Conservation (phyloP, 2,888 invertebrate genomes). For the Teinopalpus imperialis region DNA sequence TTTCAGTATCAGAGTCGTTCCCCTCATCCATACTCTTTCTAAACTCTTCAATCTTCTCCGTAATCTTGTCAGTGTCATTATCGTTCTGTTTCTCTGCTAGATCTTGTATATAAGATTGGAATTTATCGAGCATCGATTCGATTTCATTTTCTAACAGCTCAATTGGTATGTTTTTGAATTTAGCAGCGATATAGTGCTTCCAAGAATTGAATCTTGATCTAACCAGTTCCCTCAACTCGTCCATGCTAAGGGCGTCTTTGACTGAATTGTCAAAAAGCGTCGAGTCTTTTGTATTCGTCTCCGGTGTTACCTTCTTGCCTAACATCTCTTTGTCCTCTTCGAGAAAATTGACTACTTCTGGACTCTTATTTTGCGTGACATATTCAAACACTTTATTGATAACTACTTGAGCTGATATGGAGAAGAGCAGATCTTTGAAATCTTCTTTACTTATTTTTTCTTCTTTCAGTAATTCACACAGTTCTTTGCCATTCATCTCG, state of each 20-base stretch:
- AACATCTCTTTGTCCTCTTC: constrained; percentile 55
- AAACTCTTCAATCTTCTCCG: constrained; percentile 58
- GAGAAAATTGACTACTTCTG: constrained; percentile 56
- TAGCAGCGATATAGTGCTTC: constrained; percentile 60
- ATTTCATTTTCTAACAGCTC: constrained; percentile 63
- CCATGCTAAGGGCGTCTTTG: constrained; percentile 64
- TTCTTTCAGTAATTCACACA: constrained; percentile 56
- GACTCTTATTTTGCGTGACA: constrained; percentile 58
- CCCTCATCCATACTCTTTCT: constrained; percentile 40
- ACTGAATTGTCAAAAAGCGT: constrained; percentile 64
- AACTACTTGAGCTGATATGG: constrained; percentile 66
- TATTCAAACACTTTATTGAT: constrained; percentile 69
- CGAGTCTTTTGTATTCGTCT: constrained; percentile 60
- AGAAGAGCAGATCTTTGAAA: constrained; percentile 62
- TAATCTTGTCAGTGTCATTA: constrained; percentile 51
- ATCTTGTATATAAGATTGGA: constrained; percentile 63
- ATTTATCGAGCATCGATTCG: constrained; percentile 62
- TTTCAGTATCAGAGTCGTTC: constrained; percentile 45
- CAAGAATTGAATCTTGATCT: constrained; percentile 59
- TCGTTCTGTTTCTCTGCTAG: constrained; percentile 51
- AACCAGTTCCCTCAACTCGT: constrained; percentile 56
- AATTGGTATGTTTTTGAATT: constrained; percentile 61
- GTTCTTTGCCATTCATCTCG: constrained; percentile 62
- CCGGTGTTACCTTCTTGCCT: constrained; percentile 51
- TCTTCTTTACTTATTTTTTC: constrained; percentile 62